Evolutionary conservation across 2,888 invertebrate genomes (phyloP).

Genomic region (Perizoma affinitatum): DNA sequence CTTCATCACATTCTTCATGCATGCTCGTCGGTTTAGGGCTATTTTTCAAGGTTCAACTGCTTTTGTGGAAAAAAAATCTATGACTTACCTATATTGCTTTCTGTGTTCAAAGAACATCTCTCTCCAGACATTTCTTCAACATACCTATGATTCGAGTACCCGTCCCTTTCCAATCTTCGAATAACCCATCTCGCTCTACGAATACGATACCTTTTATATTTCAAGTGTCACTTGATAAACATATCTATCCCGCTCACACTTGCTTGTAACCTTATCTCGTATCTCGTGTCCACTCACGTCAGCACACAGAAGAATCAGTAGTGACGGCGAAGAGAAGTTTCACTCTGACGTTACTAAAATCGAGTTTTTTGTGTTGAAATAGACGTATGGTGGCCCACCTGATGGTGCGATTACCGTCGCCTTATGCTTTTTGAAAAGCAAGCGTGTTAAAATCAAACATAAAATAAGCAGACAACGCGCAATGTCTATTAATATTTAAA

Average conservation of each 20-base stretch:
- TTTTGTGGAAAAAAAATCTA: too few relatives aligned
- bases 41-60: too few relatives aligned
- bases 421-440: too few relatives aligned
- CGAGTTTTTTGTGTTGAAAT: not conserved
- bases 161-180: constrained; percentile 31
- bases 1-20: too few relatives aligned
- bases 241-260: constrained; percentile 55
- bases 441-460: too few relatives aligned
- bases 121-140: constrained; percentile 21
- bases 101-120: constrained; percentile 19
- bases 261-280: constrained; percentile 37
- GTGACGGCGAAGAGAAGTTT: not conserved
- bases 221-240: constrained; percentile 66
- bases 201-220: constrained; percentile 80
- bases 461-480: too few relatives aligned
- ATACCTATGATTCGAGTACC: constrained; percentile 34
- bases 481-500: too few relatives aligned
- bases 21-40: too few relatives aligned
- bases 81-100: not conserved
- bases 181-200: constrained; percentile 39
- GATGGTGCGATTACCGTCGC: too few relatives aligned
- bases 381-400: too few relatives aligned
- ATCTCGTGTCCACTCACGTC: constrained; percentile 64
- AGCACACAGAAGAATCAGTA: constrained; percentile 34
- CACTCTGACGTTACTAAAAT: not conserved